A percentile compares a stretch with the other conserved stretches of the same genome.
Conservation (phyloP, 2,113 vertebrate genomes). For the Globicephala melas region DNA sequence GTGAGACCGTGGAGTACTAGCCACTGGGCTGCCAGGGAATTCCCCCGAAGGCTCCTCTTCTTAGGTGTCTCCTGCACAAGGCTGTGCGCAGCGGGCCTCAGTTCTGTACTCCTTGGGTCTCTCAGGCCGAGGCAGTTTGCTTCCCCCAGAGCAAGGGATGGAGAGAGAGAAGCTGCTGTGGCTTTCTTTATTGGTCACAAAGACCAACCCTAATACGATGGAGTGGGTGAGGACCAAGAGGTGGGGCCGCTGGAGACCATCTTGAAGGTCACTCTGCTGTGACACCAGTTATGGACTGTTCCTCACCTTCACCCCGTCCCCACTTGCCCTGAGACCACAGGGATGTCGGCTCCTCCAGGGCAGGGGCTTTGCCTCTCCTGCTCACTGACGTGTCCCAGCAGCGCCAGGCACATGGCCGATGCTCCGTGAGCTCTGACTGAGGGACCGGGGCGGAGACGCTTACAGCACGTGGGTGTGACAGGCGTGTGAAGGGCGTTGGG, state of each 20-base stretch:
- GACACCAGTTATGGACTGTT: rapidly evolving
- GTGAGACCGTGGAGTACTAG: background rate
- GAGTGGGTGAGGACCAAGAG: background rate
- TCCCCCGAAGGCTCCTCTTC: background rate
- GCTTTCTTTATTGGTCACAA: background rate
- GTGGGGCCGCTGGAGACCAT: background rate
- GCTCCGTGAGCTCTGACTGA: rapidly evolving
- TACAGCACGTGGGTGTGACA: rapidly evolving
- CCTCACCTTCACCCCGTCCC: rapidly evolving
- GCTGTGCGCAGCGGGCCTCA: background rate
- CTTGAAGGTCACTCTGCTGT: rapidly evolving
- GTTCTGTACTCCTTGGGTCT: background rate
- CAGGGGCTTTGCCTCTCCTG: too few relatives aligned
- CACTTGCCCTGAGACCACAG: rapidly evolving
- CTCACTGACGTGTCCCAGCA: background rate
- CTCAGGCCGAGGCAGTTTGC: background rate
- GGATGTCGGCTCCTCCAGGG: rapidly evolving
- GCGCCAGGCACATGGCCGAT: rapidly evolving
- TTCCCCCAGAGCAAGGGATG: background rate
- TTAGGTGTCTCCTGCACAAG: rapidly evolving
- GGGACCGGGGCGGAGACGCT: background rate
- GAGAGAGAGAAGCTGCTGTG: background rate
- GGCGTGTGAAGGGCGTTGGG: rapidly evolving
- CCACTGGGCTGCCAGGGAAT: background rate
- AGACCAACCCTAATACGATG: background rate